Conservation (phyloP, 2,113 vertebrate species). For the Nanger granti region DNA sequence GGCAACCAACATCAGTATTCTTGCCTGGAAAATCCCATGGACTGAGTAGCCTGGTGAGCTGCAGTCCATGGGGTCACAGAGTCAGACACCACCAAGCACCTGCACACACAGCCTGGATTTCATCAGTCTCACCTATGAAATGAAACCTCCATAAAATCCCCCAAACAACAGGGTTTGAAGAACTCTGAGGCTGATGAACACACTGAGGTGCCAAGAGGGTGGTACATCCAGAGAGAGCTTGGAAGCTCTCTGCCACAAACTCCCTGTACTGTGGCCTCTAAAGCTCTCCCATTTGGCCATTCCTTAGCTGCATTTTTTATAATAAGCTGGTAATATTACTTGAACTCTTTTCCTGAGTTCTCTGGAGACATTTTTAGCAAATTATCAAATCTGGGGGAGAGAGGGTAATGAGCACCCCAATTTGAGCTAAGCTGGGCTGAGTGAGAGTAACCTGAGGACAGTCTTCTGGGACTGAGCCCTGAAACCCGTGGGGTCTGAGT, state of each 20-base stretch:
- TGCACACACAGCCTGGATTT: not conserved
- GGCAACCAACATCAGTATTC: not conserved
- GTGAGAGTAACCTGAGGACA: not conserved
- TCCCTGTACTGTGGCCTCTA: no score
- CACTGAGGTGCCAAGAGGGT: accelerated
- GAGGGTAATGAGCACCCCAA: not conserved
- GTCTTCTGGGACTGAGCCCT: not conserved
- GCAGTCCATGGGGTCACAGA: not conserved
- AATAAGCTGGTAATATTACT: not conserved
- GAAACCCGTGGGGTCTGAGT: not conserved
- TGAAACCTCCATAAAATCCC: not conserved
- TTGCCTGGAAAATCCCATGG: not conserved
- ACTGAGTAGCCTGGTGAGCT: not conserved
- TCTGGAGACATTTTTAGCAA: not conserved
- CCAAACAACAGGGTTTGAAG: not conserved
- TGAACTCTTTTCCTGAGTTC: not conserved
- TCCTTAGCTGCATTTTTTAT: not conserved
- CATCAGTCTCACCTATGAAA: not conserved
- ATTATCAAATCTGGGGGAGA: not conserved
- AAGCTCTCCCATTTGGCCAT: not conserved
- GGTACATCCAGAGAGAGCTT: not conserved
- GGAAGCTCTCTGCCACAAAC: not conserved
- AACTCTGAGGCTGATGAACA: not conserved
- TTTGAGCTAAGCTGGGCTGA: not conserved
- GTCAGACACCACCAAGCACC: not conserved